Evolutionary conservation across 1,140 invertebrate genomes (phyloP).

Genomic region (Amyelois transitella): DNA sequence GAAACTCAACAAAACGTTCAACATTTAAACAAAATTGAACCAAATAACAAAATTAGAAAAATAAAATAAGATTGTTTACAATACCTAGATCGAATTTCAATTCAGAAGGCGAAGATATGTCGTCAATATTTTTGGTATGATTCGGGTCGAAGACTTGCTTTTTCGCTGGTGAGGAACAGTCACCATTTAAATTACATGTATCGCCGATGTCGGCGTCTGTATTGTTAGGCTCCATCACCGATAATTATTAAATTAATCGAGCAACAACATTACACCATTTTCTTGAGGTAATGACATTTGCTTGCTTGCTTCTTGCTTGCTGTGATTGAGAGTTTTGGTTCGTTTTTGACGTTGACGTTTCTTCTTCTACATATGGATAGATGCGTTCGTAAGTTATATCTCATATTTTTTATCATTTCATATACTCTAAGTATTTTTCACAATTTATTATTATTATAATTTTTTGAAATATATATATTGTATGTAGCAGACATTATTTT

Average conservation of each 20-base stretch:
- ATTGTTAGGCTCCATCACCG: conserved; percentile 55
- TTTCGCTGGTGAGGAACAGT: conserved; percentile 42
- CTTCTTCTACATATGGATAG: too few species aligned
- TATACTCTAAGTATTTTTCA: too few species aligned
- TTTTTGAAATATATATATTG: too few species aligned
- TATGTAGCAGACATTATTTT: too few species aligned
- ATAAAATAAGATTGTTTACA: conserved; percentile 49
- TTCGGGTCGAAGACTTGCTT: conserved; percentile 44
- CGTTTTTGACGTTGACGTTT: too few species aligned
- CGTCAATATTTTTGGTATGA: conserved; percentile 68
- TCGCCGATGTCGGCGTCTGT: conserved; percentile 44
- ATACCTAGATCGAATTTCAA: conserved; percentile 73
- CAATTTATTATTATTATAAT: too few species aligned
- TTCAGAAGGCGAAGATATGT: conserved; percentile 72
- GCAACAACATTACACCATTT: conserved; percentile 65
- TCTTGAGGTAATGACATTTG: conserved; percentile 25
- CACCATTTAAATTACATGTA: conserved; percentile 53
- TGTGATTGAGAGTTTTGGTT: too few species aligned
- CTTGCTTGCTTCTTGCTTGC: too few species aligned
- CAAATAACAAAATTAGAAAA: conserved; percentile 14
- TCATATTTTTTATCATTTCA: too few species aligned
- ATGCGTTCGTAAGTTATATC: too few species aligned
- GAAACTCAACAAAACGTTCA: neutral
- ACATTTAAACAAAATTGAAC: neutral
- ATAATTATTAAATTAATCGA: conserved; percentile 50